phyloP scores from a whole-genome alignment of 1,140 invertebrate genomes.

The Drosophila lowei region DNA sequence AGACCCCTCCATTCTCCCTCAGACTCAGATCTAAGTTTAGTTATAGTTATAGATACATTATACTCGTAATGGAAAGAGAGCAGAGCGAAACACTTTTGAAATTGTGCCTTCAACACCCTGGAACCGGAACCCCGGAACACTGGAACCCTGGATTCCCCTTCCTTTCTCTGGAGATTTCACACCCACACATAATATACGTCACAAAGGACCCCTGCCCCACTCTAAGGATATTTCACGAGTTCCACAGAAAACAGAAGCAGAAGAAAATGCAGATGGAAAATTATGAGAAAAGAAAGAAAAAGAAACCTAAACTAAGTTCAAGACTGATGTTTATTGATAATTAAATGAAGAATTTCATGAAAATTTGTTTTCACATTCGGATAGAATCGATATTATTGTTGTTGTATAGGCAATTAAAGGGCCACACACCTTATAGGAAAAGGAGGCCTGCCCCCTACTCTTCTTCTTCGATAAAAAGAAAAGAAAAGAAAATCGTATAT shows the following conservation, averaged over 20 bases:
- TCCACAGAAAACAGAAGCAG: slow-evolving; percentile 14
- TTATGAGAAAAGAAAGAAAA: slow-evolving; percentile 13
- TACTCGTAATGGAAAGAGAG: neutral
- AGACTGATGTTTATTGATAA: slow-evolving; percentile 82
- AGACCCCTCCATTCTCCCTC: slow-evolving; percentile 5
- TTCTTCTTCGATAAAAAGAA: slow-evolving; percentile 3
- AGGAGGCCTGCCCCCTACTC: neutral
- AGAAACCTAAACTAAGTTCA: slow-evolving; percentile 77
- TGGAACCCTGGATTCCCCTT: too few species aligned
- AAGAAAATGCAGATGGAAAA: slow-evolving; percentile 13
- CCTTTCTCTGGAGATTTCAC: slow-evolving; percentile 22
- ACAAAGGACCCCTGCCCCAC: slow-evolving; percentile 12
- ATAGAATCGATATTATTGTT: slow-evolving; percentile 66
- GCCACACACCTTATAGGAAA: slow-evolving; percentile 5
- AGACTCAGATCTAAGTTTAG: too few species aligned
- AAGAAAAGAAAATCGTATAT: slow-evolving; percentile 37
- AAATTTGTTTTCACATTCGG: slow-evolving; percentile 63
- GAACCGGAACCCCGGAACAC: slow-evolving; percentile 44
- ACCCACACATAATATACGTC: slow-evolving; percentile 15
- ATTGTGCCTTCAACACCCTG: slow-evolving; percentile 74
- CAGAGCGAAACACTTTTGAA: slow-evolving; percentile 66
- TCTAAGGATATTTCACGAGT: slow-evolving; percentile 8
- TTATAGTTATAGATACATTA: too few species aligned
- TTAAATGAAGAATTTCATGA: slow-evolving; percentile 54
- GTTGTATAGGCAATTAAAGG: slow-evolving; percentile 33